Percentiles rank a stretch among this genome's conserved stretches.
Conservation (phyloP, 23 tunicate genomes). For the Trididemnum clinides region DNA sequence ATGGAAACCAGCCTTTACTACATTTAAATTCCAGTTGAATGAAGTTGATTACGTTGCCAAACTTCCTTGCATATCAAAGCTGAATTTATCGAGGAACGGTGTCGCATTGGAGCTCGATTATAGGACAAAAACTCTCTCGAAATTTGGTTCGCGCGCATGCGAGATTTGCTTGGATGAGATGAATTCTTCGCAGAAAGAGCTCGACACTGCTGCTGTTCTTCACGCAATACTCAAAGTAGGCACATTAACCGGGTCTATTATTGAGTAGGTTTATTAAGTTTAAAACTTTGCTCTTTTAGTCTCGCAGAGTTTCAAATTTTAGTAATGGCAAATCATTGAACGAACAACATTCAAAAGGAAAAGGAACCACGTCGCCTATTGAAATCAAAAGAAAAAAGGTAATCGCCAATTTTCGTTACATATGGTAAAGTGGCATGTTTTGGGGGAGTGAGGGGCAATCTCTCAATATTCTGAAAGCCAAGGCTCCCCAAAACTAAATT, state of each 20-base stretch:
- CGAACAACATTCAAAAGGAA: not conserved
- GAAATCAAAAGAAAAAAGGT: not conserved
- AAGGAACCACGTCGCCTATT: constrained; percentile 1
- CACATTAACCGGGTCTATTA: too few species aligned
- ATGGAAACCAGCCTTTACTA: too few species aligned
- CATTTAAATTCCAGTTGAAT: not conserved
- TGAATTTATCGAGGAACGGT: constrained; percentile 14
- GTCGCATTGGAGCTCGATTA: constrained; percentile 15
- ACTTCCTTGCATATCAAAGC: constrained; percentile 33
- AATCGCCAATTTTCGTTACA: too few species aligned
- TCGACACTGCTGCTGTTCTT: constrained; percentile 44
- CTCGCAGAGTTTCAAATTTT: not conserved
- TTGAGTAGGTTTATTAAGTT: too few species aligned
- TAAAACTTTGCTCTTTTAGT: not conserved
- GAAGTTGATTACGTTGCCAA: constrained; percentile 28
- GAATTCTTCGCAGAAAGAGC: constrained; percentile 33
- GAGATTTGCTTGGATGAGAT: constrained; percentile 35
- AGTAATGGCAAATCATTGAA: not conserved
- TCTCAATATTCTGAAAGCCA: too few species aligned
- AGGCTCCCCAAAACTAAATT: not conserved
- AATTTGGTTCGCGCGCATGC: constrained; percentile 34
- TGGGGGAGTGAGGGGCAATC: too few species aligned
- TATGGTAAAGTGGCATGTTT: too few species aligned
- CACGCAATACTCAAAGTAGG: constrained; percentile 38
- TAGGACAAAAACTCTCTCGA: constrained; percentile 23